Conservation (phyloP, 1,140 invertebrate species). For the Mercenaria mercenaria region DNA sequence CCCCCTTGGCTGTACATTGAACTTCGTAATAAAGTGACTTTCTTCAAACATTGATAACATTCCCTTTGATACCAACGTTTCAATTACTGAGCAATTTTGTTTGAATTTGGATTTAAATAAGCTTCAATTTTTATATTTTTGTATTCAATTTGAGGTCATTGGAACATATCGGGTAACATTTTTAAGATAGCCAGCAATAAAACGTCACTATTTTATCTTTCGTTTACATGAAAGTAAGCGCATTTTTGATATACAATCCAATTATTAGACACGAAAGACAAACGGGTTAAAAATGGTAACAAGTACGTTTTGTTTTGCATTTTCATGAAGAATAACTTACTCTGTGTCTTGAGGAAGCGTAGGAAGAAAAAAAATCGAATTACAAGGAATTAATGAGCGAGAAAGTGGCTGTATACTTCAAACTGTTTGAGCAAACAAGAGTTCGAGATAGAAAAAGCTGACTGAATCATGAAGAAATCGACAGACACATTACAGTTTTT, state of each 20-base stretch:
- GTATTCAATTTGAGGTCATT: neutral
- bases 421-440: too few relatives aligned
- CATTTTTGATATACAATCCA: neutral
- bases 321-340: too few relatives aligned
- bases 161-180: neutral
- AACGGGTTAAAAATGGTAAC: too few relatives aligned
- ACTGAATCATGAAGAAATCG: too few relatives aligned
- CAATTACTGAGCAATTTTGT: slow-evolving; percentile 37
- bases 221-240: neutral
- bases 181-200: neutral
- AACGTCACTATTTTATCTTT: neutral
- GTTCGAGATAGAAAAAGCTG: too few relatives aligned
- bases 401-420: too few relatives aligned
- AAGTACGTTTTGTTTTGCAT: too few relatives aligned
- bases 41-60: slow-evolving; percentile 38
- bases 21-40: slow-evolving; percentile 14
- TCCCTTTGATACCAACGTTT: slow-evolving; percentile 12
- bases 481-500: too few relatives aligned
- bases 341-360: too few relatives aligned
- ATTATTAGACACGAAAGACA: too few relatives aligned
- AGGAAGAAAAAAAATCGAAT: too few relatives aligned
- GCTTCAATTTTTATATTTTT: slow-evolving; percentile 46
- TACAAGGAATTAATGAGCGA: too few relatives aligned
- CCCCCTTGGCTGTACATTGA: neutral
- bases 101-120: slow-evolving; percentile 30